Conservation (phyloP, 2,888 invertebrate species). For the Platypus cylindrus region DNA sequence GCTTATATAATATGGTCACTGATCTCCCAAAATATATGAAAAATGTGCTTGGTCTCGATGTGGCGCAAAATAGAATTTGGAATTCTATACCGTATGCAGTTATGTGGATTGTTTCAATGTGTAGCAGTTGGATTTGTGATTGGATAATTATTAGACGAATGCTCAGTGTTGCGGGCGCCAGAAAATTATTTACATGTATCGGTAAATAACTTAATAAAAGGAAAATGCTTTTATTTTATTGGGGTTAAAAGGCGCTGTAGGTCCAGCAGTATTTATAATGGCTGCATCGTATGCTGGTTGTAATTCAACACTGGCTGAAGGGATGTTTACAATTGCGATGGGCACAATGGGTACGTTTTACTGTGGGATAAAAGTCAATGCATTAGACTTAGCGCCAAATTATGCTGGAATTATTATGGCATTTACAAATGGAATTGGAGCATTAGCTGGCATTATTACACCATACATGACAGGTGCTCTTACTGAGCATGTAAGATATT, state of each 20-base stretch:
- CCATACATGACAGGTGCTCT: constrained; percentile 47
- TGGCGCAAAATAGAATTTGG: constrained; percentile 46
- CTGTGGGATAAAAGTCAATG: constrained; percentile 53
- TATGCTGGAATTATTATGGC: constrained; percentile 53
- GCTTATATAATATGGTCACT: constrained; percentile 57
- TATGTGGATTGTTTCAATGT: constrained; percentile 50
- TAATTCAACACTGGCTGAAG: constrained; percentile 37
- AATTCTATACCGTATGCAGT: constrained; percentile 50
- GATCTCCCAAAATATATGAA: constrained; percentile 50
- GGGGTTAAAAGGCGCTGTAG: constrained; percentile 37
- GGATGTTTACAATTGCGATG: constrained; percentile 47
- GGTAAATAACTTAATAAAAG: constrained; percentile 34
- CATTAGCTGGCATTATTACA: constrained; percentile 47
- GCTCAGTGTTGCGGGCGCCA: constrained; percentile 41
- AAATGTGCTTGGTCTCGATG: constrained; percentile 49
- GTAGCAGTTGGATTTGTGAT: constrained; percentile 53
- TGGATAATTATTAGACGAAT: constrained; percentile 45
- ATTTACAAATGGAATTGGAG: constrained; percentile 49
- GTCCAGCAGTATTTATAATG: constrained; percentile 49
- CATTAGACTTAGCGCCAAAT: constrained; percentile 50
- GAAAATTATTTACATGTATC: constrained; percentile 54
- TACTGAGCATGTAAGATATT: constrained; percentile 44
- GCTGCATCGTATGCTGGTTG: constrained; percentile 51
- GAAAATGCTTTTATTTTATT: not conserved
- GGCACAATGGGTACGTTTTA: constrained; percentile 58